Percentiles rank a stretch among this genome's conserved stretches.
Evolutionary conservation across 92 coral and sea anemone species (phyloP).

Genomic region (Porites cylindrica): DNA sequence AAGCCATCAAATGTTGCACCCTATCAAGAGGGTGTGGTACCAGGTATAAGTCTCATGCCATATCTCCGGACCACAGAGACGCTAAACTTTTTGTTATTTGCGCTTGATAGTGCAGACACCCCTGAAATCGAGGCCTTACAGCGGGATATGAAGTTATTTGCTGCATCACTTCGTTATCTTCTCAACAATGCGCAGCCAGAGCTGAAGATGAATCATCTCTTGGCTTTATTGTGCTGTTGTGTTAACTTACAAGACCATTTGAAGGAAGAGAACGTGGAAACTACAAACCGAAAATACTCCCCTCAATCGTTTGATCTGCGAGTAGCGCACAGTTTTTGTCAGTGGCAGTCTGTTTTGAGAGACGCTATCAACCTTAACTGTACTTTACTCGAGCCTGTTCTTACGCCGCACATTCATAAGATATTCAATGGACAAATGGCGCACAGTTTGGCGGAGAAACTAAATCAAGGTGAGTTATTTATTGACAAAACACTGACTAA

Average conservation of each 20-base stretch:
- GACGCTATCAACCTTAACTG: constrained; percentile 53
- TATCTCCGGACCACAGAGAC: constrained; percentile 35
- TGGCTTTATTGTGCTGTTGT: constrained; percentile 56
- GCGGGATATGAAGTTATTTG: constrained; percentile 33
- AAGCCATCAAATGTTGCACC: constrained; percentile 40
- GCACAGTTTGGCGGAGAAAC: constrained; percentile 22
- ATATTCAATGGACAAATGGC: constrained; percentile 47
- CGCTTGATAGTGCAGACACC: constrained; percentile 43
- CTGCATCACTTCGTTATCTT: constrained; percentile 72
- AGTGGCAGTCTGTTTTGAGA: constrained; percentile 67
- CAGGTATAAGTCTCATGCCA: constrained; percentile 58
- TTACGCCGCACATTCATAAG: constrained; percentile 47
- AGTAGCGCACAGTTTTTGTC: constrained; percentile 68
- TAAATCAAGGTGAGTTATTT: constrained; percentile 2
- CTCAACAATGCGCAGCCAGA: constrained; percentile 63
- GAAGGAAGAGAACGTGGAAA: neutral
- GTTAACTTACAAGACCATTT: constrained; percentile 2
- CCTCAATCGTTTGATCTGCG: constrained; percentile 29
- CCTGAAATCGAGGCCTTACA: constrained; percentile 28
- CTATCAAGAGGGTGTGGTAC: constrained; percentile 31
- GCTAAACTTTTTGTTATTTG: constrained; percentile 10
- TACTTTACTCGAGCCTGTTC: constrained; percentile 47
- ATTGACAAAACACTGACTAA: no score
- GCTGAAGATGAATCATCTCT: constrained; percentile 42
- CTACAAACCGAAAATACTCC: neutral